Evolutionary conservation across 2,888 invertebrate genomes (phyloP).

Genomic region (Pyrrhosoma nymphula): DNA sequence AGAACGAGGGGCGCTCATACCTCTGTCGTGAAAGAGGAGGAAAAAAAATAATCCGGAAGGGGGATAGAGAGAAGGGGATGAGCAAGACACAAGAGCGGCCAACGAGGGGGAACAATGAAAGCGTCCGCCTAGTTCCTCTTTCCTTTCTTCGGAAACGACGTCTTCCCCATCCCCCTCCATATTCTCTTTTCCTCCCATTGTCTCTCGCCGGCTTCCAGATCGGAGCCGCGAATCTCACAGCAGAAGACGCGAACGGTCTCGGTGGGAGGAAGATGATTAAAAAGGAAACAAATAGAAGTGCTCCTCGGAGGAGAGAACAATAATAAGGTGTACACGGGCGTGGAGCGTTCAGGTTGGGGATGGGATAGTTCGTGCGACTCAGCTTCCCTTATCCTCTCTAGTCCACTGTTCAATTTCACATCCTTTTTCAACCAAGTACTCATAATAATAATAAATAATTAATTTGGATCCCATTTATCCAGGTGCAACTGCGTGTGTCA

Average conservation of each 20-base stretch:
- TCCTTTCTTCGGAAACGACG: not conserved
- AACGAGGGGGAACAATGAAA: conserved; percentile 4
- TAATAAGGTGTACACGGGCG: not conserved
- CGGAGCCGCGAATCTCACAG: not conserved
- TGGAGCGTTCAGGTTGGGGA: not conserved
- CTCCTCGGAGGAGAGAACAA: not conserved
- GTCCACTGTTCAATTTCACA: too few species aligned
- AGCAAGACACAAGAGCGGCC: not conserved
- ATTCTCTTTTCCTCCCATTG: not conserved
- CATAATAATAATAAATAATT: too few species aligned
- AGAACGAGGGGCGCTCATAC: not conserved
- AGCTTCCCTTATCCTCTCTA: not conserved
- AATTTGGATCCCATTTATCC: too few species aligned
- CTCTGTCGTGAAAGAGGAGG: not conserved
- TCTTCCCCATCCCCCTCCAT: not conserved
- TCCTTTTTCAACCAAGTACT: too few species aligned
- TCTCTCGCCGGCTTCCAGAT: conserved; percentile 14
- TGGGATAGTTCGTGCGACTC: not conserved
- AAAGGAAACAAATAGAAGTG: not conserved
- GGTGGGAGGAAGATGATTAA: not conserved
- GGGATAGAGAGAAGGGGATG: not conserved
- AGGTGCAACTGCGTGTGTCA: too few species aligned
- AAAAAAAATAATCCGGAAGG: not conserved
- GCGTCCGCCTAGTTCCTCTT: not conserved
- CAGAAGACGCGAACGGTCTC: not conserved